Evolutionary conservation across 2,888 invertebrate genomes (phyloP), one percentile per base, ranked within the genome.

Genomic region (Archips xylosteana): DNA sequence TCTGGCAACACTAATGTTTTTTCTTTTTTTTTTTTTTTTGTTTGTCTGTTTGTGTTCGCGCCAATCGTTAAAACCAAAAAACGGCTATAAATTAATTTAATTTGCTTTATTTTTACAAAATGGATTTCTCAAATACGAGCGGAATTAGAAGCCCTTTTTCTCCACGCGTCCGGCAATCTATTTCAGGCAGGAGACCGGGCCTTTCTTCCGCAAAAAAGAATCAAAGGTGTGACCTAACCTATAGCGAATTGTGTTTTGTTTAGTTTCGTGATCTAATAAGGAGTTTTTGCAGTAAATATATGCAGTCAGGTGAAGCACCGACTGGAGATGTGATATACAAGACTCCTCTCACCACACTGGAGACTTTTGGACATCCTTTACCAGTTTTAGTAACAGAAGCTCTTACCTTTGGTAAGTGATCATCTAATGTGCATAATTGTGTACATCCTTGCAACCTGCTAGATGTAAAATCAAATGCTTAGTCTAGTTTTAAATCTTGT

Each of bases 321-420:
- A 79, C 96, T 0, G 95, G 97, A 23, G 97, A 97, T 89, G 95
- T 98, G 8, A 95, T 98, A 60, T 96, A 97, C 80, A 97, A 97
- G 81, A 97, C 97, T 0, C 95, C 96, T 34, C 95, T 95, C 78
- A 97, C 97, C 84, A 95, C 96, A 15, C 95, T 98, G 0, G 98
- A 98, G 87, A 96, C 96, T 70, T 98, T 96, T 92, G 98, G 98
- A 0, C 95, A 96, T 42, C 96, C 98, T 1, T 88, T 98, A 61
- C 98, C 98, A 45, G 98, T 98, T 1, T 95, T 97, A 74, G 97
- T 99, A 2, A 98, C 98, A 34, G 98, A 98, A 92, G 97, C 97
- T 0, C 91, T 98, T 36, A 97, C 97, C 61, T 97, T 97, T 90
- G 96, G 97, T 81, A 97, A 97, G 86, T 79, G 5, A 34, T 57